Percentiles rank a stretch among this genome's conserved stretches.
Conservation (phyloP, 2,797 vertebrate species). For the Nasua narica region DNA sequence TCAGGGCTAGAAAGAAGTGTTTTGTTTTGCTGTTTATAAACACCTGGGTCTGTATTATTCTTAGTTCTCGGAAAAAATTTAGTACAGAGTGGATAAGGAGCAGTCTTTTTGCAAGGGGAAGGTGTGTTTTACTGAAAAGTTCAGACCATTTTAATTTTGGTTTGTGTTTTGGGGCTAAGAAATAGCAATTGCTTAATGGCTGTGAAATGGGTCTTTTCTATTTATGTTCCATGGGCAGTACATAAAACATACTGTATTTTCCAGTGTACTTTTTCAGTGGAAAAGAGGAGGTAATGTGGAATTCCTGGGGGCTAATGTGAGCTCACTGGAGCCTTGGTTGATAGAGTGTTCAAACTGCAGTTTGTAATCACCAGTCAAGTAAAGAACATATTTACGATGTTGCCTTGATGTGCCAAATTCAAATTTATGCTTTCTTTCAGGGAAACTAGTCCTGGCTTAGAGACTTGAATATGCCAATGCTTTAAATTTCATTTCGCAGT, state of each 20-base stretch:
- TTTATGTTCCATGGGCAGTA: background rate
- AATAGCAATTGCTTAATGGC: slow-evolving; percentile 1
- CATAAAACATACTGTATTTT: background rate
- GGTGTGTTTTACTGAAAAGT: background rate
- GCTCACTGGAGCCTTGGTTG: background rate
- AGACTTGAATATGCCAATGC: slow-evolving; percentile 7
- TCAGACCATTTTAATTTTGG: background rate
- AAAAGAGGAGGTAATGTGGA: slow-evolving; percentile 1
- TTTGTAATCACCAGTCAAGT: background rate
- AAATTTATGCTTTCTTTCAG: slow-evolving; percentile 8
- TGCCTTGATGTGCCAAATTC: background rate
- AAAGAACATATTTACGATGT: background rate
- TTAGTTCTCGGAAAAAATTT: background rate
- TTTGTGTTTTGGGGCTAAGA: slow-evolving; percentile 13
- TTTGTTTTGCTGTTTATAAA: slow-evolving; percentile 29
- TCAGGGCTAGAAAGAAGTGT: background rate
- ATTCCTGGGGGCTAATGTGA: background rate
- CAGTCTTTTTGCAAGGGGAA: slow-evolving; percentile 10
- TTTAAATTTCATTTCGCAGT: slow-evolving; percentile 26
- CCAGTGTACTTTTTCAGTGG: slow-evolving; percentile 2
- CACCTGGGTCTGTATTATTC: slow-evolving; percentile 32
- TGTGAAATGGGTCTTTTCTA: background rate
- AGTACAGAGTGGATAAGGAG: background rate
- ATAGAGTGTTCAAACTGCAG: background rate
- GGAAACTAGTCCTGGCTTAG: slow-evolving; percentile 1